These are phyloP conservation scores for Elymnias hypermnestra DNA, from an alignment of 1,140 invertebrate genomes.

Conservation along the genomic window DNA sequence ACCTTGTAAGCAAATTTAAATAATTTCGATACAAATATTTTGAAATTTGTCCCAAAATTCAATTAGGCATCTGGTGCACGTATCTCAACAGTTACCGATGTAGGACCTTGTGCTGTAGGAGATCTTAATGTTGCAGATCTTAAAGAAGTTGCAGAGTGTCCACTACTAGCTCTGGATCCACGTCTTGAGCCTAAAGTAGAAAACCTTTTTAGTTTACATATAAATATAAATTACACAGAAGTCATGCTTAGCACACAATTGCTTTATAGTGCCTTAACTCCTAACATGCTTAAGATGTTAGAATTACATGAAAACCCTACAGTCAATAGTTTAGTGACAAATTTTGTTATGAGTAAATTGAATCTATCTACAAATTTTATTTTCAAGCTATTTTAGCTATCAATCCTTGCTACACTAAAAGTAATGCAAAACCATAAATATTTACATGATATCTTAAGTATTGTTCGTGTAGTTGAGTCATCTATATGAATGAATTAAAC, in stretches of 20 bases:
- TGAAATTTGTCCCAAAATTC: too few species aligned
- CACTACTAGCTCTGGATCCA: slow-evolving; percentile 81
- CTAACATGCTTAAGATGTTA: neutral
- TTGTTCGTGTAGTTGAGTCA: neutral
- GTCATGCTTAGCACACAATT: slow-evolving; percentile 1
- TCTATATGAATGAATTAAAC: neutral
- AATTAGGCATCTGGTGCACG: slow-evolving; percentile 58
- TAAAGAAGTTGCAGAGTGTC: slow-evolving; percentile 79
- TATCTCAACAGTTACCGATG: slow-evolving; percentile 67
- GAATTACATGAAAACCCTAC: too few species aligned
- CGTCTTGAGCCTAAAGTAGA: slow-evolving; percentile 80
- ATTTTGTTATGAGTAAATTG: neutral
- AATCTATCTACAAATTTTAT: neutral
- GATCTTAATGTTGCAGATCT: slow-evolving; percentile 62
- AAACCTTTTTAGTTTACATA: too few species aligned
- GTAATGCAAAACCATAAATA: neutral
- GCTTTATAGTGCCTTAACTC: neutral
- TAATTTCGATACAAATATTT: too few species aligned
- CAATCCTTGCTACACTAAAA: neutral
- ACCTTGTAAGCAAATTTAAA: too few species aligned
- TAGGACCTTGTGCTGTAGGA: slow-evolving; percentile 58
- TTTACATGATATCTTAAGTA: neutral
- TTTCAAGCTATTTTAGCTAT: neutral
- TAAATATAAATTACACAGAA: too few species aligned
- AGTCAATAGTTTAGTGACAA: too few species aligned